phyloP scores from a whole-genome alignment of 2,797 vertebrate genomes.

The Garrulus glandarius region DNA sequence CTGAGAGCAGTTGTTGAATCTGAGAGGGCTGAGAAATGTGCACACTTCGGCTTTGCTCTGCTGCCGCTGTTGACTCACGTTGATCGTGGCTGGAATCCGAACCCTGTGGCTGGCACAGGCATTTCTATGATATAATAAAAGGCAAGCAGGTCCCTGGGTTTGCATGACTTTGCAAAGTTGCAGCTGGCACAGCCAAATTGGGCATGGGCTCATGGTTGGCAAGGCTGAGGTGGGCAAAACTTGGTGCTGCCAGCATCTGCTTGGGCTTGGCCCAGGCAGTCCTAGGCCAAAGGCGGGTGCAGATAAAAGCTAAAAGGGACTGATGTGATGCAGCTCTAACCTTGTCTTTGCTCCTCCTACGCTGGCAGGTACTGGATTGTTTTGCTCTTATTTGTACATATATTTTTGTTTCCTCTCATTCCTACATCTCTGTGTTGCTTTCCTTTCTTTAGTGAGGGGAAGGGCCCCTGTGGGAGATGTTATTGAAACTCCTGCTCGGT shows the following conservation, averaged over 20 bases:
- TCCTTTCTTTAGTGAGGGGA: neutral
- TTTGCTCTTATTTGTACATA: accelerated
- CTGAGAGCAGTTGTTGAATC: neutral
- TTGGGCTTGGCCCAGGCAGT: neutral
- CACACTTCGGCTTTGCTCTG: neutral
- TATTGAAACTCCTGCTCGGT: neutral
- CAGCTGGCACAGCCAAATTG: neutral
- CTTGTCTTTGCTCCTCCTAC: neutral
- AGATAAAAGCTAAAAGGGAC: neutral
- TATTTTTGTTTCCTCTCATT: neutral
- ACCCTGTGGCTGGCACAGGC: accelerated
- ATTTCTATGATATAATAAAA: accelerated
- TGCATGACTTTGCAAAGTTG: neutral
- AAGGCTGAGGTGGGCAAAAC: accelerated
- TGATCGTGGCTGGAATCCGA: neutral
- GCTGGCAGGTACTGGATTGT: neutral
- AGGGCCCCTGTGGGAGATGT: neutral
- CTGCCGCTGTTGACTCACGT: accelerated
- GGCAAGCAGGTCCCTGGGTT: neutral
- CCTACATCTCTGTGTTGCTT: accelerated
- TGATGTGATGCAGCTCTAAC: neutral
- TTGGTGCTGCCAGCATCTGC: neutral
- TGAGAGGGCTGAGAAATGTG: neutral
- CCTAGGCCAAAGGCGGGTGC: neutral
- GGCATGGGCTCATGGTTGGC: accelerated